Percentiles rank a stretch among this genome's conserved stretches.
phyloP scores from a whole-genome alignment of 2,113 vertebrate species.

The Carlito syrichta region DNA sequence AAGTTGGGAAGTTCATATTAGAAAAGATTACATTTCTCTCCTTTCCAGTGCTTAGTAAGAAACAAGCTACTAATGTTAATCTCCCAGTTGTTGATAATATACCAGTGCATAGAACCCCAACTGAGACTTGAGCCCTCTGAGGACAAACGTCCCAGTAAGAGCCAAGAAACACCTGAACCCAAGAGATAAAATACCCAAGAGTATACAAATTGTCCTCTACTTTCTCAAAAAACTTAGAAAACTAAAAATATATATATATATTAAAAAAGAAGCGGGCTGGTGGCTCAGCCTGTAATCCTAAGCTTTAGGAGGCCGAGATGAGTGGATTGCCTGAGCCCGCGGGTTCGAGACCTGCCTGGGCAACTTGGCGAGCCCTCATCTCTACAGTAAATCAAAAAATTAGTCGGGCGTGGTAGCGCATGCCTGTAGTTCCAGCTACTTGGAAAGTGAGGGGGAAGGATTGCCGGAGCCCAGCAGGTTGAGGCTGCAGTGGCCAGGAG shows the following conservation, averaged over 20 bases:
- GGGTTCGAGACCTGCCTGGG: too few relatives aligned
- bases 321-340: too few relatives aligned
- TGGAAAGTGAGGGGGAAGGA: too few relatives aligned
- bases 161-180: background rate
- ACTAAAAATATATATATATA: slow-evolving; percentile 61
- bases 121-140: background rate
- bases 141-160: background rate
- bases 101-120: fast-evolving
- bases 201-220: slow-evolving; percentile 60
- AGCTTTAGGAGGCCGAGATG: too few relatives aligned
- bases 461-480: too few relatives aligned
- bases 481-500: too few relatives aligned
- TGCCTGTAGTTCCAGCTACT: too few relatives aligned
- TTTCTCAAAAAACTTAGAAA: slow-evolving; percentile 60
- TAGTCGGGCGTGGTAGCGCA: too few relatives aligned
- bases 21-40: background rate
- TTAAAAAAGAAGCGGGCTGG: background rate
- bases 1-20: background rate
- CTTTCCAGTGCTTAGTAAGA: background rate
- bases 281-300: too few relatives aligned
- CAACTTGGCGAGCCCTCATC: too few relatives aligned
- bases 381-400: too few relatives aligned
- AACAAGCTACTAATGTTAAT: background rate
- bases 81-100: background rate
- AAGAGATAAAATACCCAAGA: slow-evolving; percentile 12